Conservation (phyloP, 2,888 invertebrate species). For the Chalcosyrphus nemorum region DNA sequence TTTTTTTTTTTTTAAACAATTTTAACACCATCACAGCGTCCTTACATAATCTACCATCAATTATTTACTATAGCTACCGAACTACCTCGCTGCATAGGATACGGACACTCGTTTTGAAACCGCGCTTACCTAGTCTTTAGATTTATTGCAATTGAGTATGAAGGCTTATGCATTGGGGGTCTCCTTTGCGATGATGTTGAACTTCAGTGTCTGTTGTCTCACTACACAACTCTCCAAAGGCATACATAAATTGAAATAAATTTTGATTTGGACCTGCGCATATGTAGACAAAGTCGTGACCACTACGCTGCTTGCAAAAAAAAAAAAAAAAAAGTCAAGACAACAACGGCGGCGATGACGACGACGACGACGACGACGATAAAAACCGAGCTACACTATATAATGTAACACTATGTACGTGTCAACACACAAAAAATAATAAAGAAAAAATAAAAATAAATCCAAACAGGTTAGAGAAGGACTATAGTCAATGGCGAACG, state of each 20-base stretch:
- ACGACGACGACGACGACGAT: background rate
- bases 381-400: constrained; percentile 37
- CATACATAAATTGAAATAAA: constrained; percentile 65
- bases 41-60: constrained; percentile 40
- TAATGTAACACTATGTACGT: constrained; percentile 53
- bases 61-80: too few species aligned
- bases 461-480: constrained; percentile 55
- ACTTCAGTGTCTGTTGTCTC: constrained; percentile 66
- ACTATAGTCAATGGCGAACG: constrained; percentile 37
- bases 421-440: constrained; percentile 49
- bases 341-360: constrained; percentile 13
- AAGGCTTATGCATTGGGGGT: constrained; percentile 47
- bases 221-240: constrained; percentile 56
- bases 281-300: constrained; percentile 54
- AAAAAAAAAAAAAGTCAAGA: constrained; percentile 14
- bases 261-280: constrained; percentile 61
- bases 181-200: constrained; percentile 58
- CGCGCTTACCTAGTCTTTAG: constrained; percentile 50
- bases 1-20: constrained; percentile 20
- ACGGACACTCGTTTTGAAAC: constrained; percentile 1
- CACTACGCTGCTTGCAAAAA: constrained; percentile 59
- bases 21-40: constrained; percentile 45
- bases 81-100: constrained; percentile 7
- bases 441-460: constrained; percentile 29
- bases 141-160: constrained; percentile 32